These are phyloP conservation scores for Acrocephalus kingi DNA, from an alignment of 2,113 vertebrate genomes.

Conservation along the genomic window DNA sequence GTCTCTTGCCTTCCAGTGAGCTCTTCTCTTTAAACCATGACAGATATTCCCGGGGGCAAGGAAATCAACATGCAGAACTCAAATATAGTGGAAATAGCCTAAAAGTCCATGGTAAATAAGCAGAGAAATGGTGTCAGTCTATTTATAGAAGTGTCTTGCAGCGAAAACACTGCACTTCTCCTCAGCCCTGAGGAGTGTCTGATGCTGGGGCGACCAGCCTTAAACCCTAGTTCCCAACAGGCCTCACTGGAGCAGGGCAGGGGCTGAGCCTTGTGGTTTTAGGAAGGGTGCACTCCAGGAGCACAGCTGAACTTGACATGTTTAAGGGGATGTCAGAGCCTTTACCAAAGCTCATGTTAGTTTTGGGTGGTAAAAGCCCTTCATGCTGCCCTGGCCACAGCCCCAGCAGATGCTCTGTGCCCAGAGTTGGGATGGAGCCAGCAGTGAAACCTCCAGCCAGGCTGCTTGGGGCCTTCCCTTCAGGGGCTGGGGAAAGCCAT, in stretches of 20 bases:
- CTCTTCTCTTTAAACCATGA: neutral
- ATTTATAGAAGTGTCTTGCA: neutral
- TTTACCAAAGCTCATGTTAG: neutral
- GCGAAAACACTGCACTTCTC: neutral
- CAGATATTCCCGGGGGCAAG: neutral
- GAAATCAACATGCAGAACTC: neutral
- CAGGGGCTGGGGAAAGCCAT: fast-evolving
- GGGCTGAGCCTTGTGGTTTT: neutral
- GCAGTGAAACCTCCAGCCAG: neutral
- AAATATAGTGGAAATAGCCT: neutral
- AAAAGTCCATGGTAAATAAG: neutral
- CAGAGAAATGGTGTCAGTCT: neutral
- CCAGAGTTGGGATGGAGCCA: fast-evolving
- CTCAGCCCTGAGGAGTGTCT: neutral
- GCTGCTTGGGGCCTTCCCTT: neutral
- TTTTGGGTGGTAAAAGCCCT: neutral
- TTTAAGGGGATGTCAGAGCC: neutral
- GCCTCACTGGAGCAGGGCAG: fast-evolving
- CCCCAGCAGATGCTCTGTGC: neutral
- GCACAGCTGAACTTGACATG: neutral
- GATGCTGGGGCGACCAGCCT: neutral
- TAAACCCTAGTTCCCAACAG: neutral
- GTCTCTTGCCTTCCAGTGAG: neutral
- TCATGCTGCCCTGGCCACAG: neutral
- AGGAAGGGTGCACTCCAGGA: neutral